Evolutionary conservation across 2,797 vertebrate genomes (phyloP), one percentile per base, ranked within the genome.

Genomic region (Cynodonichthys magdalenae): DNA sequence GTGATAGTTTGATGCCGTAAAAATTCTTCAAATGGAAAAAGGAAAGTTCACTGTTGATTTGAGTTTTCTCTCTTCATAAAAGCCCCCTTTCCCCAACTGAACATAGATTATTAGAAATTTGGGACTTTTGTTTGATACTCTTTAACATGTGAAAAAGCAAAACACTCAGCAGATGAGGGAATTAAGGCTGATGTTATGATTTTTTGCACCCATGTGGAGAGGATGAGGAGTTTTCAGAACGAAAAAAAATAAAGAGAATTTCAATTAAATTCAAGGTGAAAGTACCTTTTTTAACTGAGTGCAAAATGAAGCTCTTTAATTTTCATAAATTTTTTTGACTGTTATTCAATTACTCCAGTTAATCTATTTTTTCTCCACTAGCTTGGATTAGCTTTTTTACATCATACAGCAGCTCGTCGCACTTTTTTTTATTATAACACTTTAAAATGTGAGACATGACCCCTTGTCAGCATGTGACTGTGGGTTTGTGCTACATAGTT

Each of bases 301-400:
- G 66, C 63, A 48, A 49, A 69, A 44, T 68, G 44, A 19, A 65
- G 66, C 73, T 69, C 69, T 69, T 73, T 79, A 62, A 78, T 56
- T 75, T 62, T 77, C 66, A 74, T 87, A 74, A 83, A 75, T 83
- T 69, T 24, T 83, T 82, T 39, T 77, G 63, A 75, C 78, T 78
- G 67, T 75, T 66, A 79, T 80, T 89, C 69, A 90, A 87, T 91
- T 89, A 90, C 72, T 69, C 63, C 31, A 68, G 65, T 83, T 87
- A 89, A 91, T 90, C 71, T 69, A 68, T 85, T 88, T 85, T 39
- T 75, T 78, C 66, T 84, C 46, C 34, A 19, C 15, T n/a, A n/a
- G n/a, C n/a, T 79, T 81, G 83, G 86, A 92, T 92, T 91, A 90
- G 77, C 85, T 77, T 81, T 24, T 89, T 79, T 85, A 74, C 82